Evolutionary conservation across 2,888 invertebrate species (phyloP), one percentile per base, ranked within the genome.

Genomic region (Sthenelais limicola): DNA sequence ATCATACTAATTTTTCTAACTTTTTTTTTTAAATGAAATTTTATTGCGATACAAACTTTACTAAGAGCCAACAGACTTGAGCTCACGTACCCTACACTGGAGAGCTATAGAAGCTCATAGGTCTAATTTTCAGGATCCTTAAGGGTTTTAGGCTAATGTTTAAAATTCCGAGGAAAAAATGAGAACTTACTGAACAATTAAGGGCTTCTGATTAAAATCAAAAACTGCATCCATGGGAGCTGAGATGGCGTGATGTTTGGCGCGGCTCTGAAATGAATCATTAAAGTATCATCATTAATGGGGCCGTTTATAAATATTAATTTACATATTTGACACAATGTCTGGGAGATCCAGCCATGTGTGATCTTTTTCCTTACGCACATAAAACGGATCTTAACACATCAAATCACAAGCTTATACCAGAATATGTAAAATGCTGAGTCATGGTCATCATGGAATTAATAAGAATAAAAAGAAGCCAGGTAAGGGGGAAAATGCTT

Each of bases 171-270:
- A n/a, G n/a, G n/a, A n/a, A n/a, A n/a, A n/a, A n/a, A n/a, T n/a
- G n/a, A n/a, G n/a, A n/a, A 93, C 93, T 89, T 95, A 98, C 88
- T 99, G 98, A 3, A 98, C 93, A 75, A 99, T 90, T 48, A 92
- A 87, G 24, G 91, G 90, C 0, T 96, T 95, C 82, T 93, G 94
- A 73, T 62, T 76, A 88, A 99, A 98, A 67, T 92, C 91, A 88
- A 96, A 98, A 0, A 94, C 93, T 84, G 91, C 92, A 72, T 90
- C 90, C 21, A 99, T 89, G 35, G 91, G 90, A 2, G 95, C 90
- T 1, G 97, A 91, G 77, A 98, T 94, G 7, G 98, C 98, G 18
- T 98, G 95, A 89, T 98, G 99, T 83, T 97, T 95, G 0, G 98
- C 98, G 89, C 96, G 96, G 0, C 96, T 94, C 85, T 89, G 82